phyloP scores from a whole-genome alignment of 2,888 invertebrate species.

The Poecilobothrus nobilitatus region DNA sequence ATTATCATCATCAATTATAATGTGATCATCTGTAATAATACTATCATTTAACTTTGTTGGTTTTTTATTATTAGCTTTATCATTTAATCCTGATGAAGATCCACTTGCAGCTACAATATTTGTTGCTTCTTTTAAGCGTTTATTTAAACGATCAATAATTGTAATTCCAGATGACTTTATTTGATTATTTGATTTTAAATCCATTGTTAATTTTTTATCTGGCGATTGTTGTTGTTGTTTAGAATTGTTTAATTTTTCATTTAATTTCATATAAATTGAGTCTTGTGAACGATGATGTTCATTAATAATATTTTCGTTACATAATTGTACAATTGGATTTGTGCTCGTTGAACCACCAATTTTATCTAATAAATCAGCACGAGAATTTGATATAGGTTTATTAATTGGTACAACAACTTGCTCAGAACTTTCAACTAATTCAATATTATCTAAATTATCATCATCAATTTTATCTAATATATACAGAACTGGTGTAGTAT shows the following conservation, averaged over 20 bases:
- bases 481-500: neutral
- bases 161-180: neutral
- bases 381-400: conserved; percentile 2
- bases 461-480: conserved; percentile 9
- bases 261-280: neutral
- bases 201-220: neutral
- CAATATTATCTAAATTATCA: conserved; percentile 8
- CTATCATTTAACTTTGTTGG: neutral
- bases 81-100: neutral
- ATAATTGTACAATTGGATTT: neutral
- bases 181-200: neutral
- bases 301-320: neutral
- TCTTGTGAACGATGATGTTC: no score
- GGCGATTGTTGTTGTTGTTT: neutral
- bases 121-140: neutral
- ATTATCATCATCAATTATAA: conserved; percentile 17
- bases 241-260: conserved; percentile 2
- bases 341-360: neutral
- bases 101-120: no score
- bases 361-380: neutral
- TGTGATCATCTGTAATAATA: neutral
- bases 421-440: conserved; percentile 2
- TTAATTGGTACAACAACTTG: conserved; percentile 5
- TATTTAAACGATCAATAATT: conserved; percentile 8
- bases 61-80: neutral